Percentiles rank a stretch among this genome's conserved stretches.
phyloP scores from a whole-genome alignment of 2,113 vertebrate genomes.

The Seriola rivoliana region DNA sequence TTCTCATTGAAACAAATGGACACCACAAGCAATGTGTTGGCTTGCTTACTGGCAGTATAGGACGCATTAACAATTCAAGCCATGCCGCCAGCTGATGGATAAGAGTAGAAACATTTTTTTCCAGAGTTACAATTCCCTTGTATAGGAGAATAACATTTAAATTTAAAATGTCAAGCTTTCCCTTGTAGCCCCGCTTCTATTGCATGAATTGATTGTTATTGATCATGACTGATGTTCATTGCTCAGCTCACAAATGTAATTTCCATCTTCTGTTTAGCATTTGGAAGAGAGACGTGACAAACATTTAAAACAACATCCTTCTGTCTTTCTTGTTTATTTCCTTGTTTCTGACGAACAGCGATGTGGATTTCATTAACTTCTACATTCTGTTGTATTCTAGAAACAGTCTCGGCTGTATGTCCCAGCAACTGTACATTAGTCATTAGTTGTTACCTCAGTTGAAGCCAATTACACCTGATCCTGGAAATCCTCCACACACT shows the following conservation, averaged over 20 bases:
- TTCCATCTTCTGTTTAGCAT: constrained; percentile 76
- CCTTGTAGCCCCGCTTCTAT: constrained; percentile 54
- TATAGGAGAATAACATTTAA: constrained; percentile 67
- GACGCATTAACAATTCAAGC: constrained; percentile 36
- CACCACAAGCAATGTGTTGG: not conserved
- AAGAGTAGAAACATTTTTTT: not conserved
- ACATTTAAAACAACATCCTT: constrained; percentile 40
- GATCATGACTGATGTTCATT: constrained; percentile 78
- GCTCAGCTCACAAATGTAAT: constrained; percentile 74
- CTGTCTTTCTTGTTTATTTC: constrained; percentile 41
- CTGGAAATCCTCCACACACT: constrained; percentile 19
- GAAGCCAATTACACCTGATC: constrained; percentile 49
- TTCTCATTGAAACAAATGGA: constrained; percentile 23
- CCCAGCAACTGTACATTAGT: constrained; percentile 17
- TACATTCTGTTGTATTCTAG: constrained; percentile 5
- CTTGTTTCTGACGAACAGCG: constrained; percentile 48
- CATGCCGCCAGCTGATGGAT: constrained; percentile 22
- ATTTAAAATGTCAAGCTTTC: constrained; percentile 74
- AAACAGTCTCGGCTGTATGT: not conserved
- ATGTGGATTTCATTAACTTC: constrained; percentile 18
- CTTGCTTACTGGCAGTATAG: not conserved
- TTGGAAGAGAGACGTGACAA: constrained; percentile 60
- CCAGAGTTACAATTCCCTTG: constrained; percentile 26
- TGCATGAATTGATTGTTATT: constrained; percentile 76
- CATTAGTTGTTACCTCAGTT: constrained; percentile 12